These are phyloP conservation scores for Pyrrhia umbra DNA, from an alignment of 2,888 invertebrate genomes.

Conservation along the genomic window DNA sequence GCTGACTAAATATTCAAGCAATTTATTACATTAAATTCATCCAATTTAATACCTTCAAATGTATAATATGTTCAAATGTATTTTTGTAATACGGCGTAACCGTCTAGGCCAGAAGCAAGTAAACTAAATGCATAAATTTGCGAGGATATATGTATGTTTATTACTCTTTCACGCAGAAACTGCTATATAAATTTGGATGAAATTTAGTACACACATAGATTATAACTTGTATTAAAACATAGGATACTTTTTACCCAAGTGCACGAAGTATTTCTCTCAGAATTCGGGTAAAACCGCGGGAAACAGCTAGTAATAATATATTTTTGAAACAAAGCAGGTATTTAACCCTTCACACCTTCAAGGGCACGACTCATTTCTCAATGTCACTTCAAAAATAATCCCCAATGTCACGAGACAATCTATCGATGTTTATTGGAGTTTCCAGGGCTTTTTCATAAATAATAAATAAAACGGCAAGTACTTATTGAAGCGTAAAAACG, in stretches of 20 bases:
- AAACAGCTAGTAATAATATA: not conserved
- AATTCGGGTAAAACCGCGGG: not conserved
- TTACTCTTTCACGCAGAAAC: no score
- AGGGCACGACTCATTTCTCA: conserved; percentile 25
- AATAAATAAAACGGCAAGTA: conserved; percentile 9
- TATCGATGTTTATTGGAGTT: conserved; percentile 35
- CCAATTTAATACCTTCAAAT: no score
- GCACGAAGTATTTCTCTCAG: not conserved
- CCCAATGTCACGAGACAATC: conserved; percentile 32
- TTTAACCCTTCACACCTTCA: conserved; percentile 1
- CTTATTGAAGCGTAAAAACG: not conserved
- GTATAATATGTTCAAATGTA: no score
- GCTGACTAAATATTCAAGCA: no score
- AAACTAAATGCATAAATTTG: no score
- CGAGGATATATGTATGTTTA: no score
- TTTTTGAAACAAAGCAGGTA: not conserved
- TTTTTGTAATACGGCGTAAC: no score
- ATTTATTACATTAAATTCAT: no score
- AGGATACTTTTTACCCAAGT: not conserved
- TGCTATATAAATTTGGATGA: no score
- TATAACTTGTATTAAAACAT: no score
- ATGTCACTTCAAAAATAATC: conserved; percentile 41
- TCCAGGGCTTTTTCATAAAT: conserved; percentile 21
- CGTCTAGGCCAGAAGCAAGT: no score
- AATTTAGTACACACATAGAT: no score